Evolutionary conservation across 2,888 invertebrate species (phyloP), one percentile per base, ranked within the genome.

Genomic region (Troides helena): DNA sequence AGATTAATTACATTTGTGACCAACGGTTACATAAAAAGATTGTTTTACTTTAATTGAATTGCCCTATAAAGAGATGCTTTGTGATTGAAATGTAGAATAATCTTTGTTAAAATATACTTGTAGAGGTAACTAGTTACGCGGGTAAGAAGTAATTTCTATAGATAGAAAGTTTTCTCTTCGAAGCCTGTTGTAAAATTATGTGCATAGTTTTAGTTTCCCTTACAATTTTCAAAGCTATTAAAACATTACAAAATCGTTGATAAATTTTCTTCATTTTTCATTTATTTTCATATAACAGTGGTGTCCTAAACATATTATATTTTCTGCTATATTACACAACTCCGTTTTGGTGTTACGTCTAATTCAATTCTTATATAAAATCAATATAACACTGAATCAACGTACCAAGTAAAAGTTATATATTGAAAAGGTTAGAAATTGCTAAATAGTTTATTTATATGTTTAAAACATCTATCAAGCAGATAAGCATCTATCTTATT

Each of bases 1-100:
- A 30, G 30, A 59, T 59, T 59, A 59, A 57, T 57, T 57, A 57
- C 57, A 57, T 10, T 18, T 5, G 50, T 57, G 57, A 21, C 57
- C 21, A 57, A 18, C 57, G 57, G n/a, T n/a, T 18, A n/a, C 12
- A 23, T n/a, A 10, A 57, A n/a, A 2, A 57, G 21, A 6, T 57
- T 21, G 57, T 8, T 57, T 21, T 6, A 10, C 57, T 57, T n/a
- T 57, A 57, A 57, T 57, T 59, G 30, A 59, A 59, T 59, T 59
- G 30, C 12, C 59, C 59, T 59, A 59, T 30, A 59, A 59, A 59
- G 14, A 30, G 23, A 10, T 17, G 30, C 17, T 59, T 59, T 59
- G 25, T 18, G n/a, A 21, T 8, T 3, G 57, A 21, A 57, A 50
- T 50, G 50, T 50, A 17, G 50, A 57, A 21, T 21, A 21, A 57